A percentile compares a stretch with the other conserved stretches of the same genome.
phyloP scores from a whole-genome alignment of 2,797 vertebrate genomes.

The Mallotus villosus region DNA sequence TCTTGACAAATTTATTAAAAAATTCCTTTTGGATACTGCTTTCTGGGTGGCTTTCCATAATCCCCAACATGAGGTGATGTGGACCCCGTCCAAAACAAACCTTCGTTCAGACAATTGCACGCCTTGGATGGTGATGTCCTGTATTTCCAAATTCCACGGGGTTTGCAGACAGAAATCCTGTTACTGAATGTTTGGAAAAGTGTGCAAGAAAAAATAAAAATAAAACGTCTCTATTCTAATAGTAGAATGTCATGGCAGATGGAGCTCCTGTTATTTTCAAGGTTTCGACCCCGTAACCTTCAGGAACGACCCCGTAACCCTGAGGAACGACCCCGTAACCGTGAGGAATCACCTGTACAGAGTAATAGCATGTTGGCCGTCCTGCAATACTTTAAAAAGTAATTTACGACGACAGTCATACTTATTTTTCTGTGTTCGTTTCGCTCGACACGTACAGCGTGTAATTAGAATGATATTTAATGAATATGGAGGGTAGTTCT shows the following conservation, averaged over 20 bases:
- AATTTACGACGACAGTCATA: not conserved
- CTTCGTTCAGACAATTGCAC: conserved; percentile 59
- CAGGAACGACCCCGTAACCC: conserved; percentile 20
- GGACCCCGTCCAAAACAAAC: conserved; percentile 69
- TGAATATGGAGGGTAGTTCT: conserved; percentile 55
- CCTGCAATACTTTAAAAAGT: too few relatives aligned
- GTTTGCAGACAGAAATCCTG: conserved; percentile 42
- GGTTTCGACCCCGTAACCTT: conserved; percentile 33
- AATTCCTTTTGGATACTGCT: conserved; percentile 65
- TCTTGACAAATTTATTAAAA: conserved; percentile 69
- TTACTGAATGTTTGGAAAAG: conserved; percentile 36
- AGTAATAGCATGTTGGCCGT: conserved; percentile 15
- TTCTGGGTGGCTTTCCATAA: conserved; percentile 72
- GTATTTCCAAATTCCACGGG: conserved; percentile 46
- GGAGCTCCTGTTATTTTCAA: conserved; percentile 11
- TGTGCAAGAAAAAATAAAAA: conserved; percentile 38
- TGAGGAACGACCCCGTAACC: conserved; percentile 29
- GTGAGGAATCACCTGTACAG: conserved; percentile 30
- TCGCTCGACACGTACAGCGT: conserved; percentile 41
- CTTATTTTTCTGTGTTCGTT: conserved; percentile 25
- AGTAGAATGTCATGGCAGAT: conserved; percentile 39
- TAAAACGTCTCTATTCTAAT: conserved; percentile 22
- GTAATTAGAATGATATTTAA: conserved; percentile 54
- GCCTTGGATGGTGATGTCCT: conserved; percentile 59
- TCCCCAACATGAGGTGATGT: conserved; percentile 73